Conservation (phyloP, 2,113 vertebrate genomes). For the Colius striatus region DNA sequence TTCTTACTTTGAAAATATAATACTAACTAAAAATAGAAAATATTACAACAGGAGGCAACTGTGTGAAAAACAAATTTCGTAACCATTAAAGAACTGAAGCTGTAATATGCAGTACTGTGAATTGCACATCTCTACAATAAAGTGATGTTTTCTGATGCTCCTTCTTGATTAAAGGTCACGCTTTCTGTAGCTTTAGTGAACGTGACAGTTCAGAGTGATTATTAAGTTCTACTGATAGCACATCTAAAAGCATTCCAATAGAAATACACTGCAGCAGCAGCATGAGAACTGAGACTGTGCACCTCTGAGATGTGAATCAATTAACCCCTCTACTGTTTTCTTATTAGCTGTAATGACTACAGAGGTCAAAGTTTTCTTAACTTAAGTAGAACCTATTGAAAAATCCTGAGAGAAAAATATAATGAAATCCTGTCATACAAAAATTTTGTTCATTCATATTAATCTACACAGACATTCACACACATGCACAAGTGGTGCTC, state of each 20-base stretch:
- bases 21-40: neutral
- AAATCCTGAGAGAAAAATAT: neutral
- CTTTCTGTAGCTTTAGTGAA: neutral
- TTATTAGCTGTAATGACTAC: neutral
- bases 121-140: neutral
- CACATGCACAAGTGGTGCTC: neutral
- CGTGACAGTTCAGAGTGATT: neutral
- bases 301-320: neutral
- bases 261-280: neutral
- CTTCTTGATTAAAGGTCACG: slow-evolving; percentile 50
- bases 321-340: neutral
- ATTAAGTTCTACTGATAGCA: neutral
- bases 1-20: neutral
- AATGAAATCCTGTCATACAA: neutral
- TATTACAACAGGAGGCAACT: neutral
- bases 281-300: neutral
- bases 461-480: neutral
- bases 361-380: neutral
- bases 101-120: neutral
- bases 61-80: neutral
- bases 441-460: neutral
- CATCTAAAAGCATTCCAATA: neutral
- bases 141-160: neutral
- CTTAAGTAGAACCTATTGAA: neutral
- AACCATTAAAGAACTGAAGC: neutral